A percentile compares a stretch with the other conserved stretches of the same genome.
Evolutionary conservation across 2,797 vertebrate species (phyloP).

Genomic region (Cygnus olor): DNA sequence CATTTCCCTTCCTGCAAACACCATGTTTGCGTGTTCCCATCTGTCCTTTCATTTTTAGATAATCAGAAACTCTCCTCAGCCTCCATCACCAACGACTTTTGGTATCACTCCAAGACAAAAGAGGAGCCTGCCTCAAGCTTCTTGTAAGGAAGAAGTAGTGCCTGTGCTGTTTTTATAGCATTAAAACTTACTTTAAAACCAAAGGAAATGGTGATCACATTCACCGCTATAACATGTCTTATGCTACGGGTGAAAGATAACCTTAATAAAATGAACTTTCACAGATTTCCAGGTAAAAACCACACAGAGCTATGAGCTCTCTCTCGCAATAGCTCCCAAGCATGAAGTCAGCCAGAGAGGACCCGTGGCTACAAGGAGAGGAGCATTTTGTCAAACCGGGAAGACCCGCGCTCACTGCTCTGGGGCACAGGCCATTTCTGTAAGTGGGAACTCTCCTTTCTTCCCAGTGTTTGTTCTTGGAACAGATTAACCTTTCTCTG

Average conservation of each 20-base stretch:
- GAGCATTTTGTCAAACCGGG: neutral
- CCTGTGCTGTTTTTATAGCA: neutral
- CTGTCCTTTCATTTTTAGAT: neutral
- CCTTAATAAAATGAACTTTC: neutral
- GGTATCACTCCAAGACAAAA: neutral
- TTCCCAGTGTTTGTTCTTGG: neutral
- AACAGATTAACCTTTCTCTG: neutral
- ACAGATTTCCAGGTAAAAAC: neutral
- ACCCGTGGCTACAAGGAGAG: neutral
- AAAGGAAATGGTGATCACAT: neutral
- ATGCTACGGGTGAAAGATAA: neutral
- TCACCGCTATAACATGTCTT: neutral
- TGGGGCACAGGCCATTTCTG: neutral
- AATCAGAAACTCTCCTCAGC: neutral
- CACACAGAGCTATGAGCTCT: rapidly evolving
- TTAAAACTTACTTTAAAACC: neutral
- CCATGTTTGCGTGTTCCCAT: neutral
- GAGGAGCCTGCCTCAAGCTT: neutral
- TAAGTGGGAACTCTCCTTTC: rapidly evolving
- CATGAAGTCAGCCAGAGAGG: rapidly evolving
- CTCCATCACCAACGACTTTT: neutral
- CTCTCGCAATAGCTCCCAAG: neutral
- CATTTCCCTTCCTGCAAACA: neutral
- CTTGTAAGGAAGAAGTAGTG: neutral
- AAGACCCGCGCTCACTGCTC: neutral